Evolutionary conservation across 1,140 invertebrate species (phyloP).

Genomic region (Homarus americanus): DNA sequence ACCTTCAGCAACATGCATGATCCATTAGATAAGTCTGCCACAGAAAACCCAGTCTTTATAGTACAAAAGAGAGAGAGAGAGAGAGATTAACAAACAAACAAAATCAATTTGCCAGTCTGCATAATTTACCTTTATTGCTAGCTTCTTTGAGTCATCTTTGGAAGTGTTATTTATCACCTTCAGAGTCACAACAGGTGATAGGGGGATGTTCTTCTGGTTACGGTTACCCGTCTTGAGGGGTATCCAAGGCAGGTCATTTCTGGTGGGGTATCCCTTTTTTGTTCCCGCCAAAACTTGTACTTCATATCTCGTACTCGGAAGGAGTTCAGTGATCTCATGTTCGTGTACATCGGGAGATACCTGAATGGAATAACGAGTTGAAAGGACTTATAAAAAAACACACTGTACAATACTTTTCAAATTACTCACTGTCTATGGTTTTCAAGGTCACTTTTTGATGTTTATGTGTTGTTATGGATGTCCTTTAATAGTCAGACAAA

Average conservation of each 20-base stretch:
- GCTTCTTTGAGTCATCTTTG: slow-evolving; percentile 7
- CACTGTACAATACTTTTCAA: too few relatives aligned
- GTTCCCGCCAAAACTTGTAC: slow-evolving; percentile 81
- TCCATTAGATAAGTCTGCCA: too few relatives aligned
- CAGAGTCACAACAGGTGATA: slow-evolving; percentile 48
- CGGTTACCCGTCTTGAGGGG: slow-evolving; percentile 79
- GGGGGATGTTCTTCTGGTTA: slow-evolving; percentile 23
- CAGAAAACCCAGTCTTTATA: too few relatives aligned
- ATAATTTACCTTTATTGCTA: slow-evolving; percentile 36
- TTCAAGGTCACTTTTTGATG: too few relatives aligned
- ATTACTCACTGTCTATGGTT: too few relatives aligned
- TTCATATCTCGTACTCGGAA: slow-evolving; percentile 81
- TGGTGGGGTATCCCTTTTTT: slow-evolving; percentile 76
- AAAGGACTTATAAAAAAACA: too few relatives aligned
- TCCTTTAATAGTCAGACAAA: too few relatives aligned
- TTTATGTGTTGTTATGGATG: too few relatives aligned
- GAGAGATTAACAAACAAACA: too few relatives aligned
- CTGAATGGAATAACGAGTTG: too few relatives aligned
- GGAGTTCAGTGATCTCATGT: slow-evolving; percentile 78
- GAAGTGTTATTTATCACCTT: slow-evolving; percentile 57
- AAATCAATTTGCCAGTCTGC: background rate
- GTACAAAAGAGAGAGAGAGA: too few relatives aligned
- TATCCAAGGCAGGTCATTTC: slow-evolving; percentile 79
- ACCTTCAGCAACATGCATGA: too few relatives aligned
- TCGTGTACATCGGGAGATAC: slow-evolving; percentile 75